Evolutionary conservation across 92 coral and sea anemone genomes (phyloP).

Genomic region (Siderastrea radians): DNA sequence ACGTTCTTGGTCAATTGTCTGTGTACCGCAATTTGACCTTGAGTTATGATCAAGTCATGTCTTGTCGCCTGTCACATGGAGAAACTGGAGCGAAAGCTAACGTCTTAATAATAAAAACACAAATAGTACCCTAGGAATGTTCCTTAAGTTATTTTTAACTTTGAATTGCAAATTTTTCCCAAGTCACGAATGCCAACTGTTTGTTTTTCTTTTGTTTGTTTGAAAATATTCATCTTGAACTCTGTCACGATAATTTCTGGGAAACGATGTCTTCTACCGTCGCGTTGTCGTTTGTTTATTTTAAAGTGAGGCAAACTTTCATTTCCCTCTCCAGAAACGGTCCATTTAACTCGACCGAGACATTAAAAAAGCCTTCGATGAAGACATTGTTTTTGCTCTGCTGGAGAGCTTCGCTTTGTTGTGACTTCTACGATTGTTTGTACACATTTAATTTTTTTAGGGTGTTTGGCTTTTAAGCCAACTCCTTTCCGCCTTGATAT

Average conservation of each 20-base stretch:
- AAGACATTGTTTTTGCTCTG: not conserved
- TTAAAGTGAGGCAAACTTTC: no score
- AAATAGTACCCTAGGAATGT: conserved; percentile 31
- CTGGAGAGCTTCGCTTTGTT: conserved; percentile 2
- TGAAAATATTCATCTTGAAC: not conserved
- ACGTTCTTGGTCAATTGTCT: not conserved
- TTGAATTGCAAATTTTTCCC: not conserved
- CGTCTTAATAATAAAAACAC: not conserved
- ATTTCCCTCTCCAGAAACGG: not conserved
- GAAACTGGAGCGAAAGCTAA: not conserved
- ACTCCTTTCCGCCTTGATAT: not conserved
- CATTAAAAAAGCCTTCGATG: not conserved
- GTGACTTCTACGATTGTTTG: not conserved
- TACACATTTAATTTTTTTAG: not conserved
- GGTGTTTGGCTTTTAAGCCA: not conserved
- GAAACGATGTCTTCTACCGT: not conserved
- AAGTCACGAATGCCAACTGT: not conserved
- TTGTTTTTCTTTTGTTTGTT: not conserved
- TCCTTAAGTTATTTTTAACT: conserved; percentile 9
- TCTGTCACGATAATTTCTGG: not conserved
- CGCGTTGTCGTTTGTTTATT: not conserved
- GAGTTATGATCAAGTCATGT: not conserved
- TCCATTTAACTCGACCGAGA: not conserved
- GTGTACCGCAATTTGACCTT: not conserved
- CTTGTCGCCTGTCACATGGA: not conserved